A percentile compares a stretch with the other conserved stretches of the same genome.
Evolutionary conservation across 2,888 invertebrate genomes (phyloP).

Genomic region (Acanthosoma haemorrhoidale): DNA sequence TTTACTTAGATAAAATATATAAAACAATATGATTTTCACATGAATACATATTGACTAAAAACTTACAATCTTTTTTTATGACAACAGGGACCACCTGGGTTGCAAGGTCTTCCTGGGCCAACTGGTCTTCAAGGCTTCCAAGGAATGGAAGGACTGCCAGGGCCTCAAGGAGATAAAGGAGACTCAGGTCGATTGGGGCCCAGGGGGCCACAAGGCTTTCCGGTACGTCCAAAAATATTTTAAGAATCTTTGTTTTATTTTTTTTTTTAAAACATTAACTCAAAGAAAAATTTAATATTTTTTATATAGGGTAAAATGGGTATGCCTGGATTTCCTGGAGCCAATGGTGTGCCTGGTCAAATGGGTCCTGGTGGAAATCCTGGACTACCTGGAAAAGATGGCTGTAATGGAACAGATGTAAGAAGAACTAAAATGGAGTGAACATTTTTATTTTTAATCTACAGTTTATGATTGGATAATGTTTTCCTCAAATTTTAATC

Average conservation of each 20-base stretch:
- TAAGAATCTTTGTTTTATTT: not conserved
- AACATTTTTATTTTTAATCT: no score
- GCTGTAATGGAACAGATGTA: constrained; percentile 94
- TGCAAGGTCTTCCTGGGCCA: constrained; percentile 73
- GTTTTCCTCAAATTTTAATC: no score
- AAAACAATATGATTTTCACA: not conserved
- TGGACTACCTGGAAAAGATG: constrained; percentile 84
- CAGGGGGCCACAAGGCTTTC: constrained; percentile 76
- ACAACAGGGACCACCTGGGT: constrained; percentile 66
- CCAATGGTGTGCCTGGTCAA: constrained; percentile 65
- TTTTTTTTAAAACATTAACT: not conserved
- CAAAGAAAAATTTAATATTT: not conserved
- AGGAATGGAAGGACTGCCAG: constrained; percentile 64
- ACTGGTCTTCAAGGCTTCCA: constrained; percentile 67
- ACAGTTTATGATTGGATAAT: no score
- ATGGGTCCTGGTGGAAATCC: constrained; percentile 62
- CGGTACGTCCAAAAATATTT: constrained; percentile 54
- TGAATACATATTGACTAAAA: not conserved
- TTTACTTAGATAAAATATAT: not conserved
- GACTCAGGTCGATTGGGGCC: constrained; percentile 72
- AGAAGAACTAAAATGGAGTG: no score
- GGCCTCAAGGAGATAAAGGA: constrained; percentile 70
- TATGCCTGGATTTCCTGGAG: constrained; percentile 78
- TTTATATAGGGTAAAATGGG: constrained; percentile 67
- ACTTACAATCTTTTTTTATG: constrained; percentile 13